Evolutionary conservation across 2,888 invertebrate genomes (phyloP), one percentile per base, ranked within the genome.

Genomic region (Formica aserva): DNA sequence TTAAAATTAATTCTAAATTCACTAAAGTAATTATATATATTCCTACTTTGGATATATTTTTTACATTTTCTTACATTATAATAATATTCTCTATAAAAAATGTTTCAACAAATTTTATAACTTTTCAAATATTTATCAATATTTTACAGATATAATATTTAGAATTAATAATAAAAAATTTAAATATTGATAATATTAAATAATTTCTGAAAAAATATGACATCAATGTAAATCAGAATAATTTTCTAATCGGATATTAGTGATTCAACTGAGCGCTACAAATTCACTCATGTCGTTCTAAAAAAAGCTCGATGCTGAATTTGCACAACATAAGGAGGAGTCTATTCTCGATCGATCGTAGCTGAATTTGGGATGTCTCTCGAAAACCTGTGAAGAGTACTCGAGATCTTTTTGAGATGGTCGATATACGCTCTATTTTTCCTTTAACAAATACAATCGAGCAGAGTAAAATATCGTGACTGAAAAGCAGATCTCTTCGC

Each of bases 261-360:
- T 41, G 29, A 76, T 66, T 77, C 18, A 38, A 8, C 38, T 29
- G 15, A 55, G 38, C 69, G n/a, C 2, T 2, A 48, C 29, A 76
- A 18, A 77, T 77, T 67, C 29, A 69, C 29, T 77, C 5, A 5
- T 55, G 38, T 22, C 60, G 74, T 82, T 71, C 48, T 66, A 63
- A 72, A 74, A 82, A 84, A 29, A 22, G 41, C 13, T 67, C 38
- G 45, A 57, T 66, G 83, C 87, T 83, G 85, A 89, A 85, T 87
- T 85, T 85, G 84, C 84, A 78, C 82, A 82, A 88, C 62, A 77
- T 22, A 38, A 38, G 35, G 11, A 63, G 52, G 48, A 78, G 78
- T 76, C 72, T 85, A 82, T 90, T 80, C 82, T 71, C 65, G 35
- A 81, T 87, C 78, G 85, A 86, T 62, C 77, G 76, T 18, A 63